Conservation (phyloP, 2,888 invertebrate species). For the Eupithecia insigniata region DNA sequence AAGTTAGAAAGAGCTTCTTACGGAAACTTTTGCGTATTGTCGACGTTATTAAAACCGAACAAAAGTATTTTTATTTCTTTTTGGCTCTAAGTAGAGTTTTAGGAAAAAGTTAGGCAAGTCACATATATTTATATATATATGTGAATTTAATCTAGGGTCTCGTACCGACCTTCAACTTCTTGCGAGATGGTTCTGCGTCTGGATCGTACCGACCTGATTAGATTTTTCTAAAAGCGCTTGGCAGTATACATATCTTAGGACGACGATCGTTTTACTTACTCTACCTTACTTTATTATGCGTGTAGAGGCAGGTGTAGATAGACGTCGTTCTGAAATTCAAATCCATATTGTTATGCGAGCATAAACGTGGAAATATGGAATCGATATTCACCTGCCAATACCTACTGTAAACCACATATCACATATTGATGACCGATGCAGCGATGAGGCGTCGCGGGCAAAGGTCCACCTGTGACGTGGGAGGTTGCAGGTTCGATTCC, state of each 20-base stretch:
- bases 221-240: not conserved
- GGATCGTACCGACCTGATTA: not conserved
- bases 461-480: no score
- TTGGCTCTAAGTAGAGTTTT: not conserved
- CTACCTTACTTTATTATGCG: not conserved
- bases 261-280: not conserved
- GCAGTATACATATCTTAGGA: not conserved
- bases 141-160: not conserved
- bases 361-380: not conserved
- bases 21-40: constrained; percentile 32
- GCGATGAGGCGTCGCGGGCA: no score
- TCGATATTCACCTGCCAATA: not conserved
- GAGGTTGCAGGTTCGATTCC: no score
- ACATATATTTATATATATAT: no score
- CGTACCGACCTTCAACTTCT: no score
- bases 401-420: no score
- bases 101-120: not conserved
- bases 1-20: constrained; percentile 37
- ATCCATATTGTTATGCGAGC: no score
- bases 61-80: constrained; percentile 18
- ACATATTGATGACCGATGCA: no score
- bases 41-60: constrained; percentile 30
- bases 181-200: no score
- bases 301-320: not conserved
- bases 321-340: no score